These are phyloP conservation scores for Hippocampus barbouri DNA, from an alignment of 2,113 vertebrate species.

Conservation along the genomic window DNA sequence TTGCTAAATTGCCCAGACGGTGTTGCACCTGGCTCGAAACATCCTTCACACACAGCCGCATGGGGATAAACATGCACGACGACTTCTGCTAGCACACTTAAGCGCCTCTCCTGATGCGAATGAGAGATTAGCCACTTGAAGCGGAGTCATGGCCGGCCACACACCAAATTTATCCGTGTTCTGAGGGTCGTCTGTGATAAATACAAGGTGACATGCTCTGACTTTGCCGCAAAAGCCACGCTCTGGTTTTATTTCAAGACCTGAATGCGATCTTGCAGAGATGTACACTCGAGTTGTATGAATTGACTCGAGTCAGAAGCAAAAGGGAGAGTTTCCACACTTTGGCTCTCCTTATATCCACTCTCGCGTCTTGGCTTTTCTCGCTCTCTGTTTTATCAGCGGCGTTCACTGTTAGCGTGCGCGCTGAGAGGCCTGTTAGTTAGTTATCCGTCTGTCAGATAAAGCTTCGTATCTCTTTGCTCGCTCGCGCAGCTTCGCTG, in stretches of 20 bases:
- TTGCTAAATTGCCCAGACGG: background rate
- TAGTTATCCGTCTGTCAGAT: slow-evolving; percentile 56
- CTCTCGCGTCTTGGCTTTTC: slow-evolving; percentile 26
- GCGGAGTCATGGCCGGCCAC: slow-evolving; percentile 19
- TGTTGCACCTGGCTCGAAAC: slow-evolving; percentile 22
- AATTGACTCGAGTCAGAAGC: no score
- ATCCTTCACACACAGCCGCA: slow-evolving; percentile 27
- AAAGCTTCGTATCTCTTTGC: slow-evolving; percentile 47
- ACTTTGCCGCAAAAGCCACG: slow-evolving; percentile 10
- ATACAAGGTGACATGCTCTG: slow-evolving; percentile 11
- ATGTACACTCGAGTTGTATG: background rate
- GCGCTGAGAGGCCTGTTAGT: slow-evolving; percentile 61
- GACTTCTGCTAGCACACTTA: background rate
- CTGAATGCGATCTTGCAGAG: background rate
- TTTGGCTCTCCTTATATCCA: background rate
- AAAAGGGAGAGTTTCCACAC: no score
- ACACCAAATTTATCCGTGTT: slow-evolving; percentile 20
- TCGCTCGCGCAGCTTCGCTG: slow-evolving; percentile 30
- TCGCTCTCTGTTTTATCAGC: slow-evolving; percentile 46
- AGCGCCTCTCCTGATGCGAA: slow-evolving; percentile 22
- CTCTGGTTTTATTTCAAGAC: slow-evolving; percentile 21
- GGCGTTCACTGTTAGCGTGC: slow-evolving; percentile 47
- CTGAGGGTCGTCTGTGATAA: slow-evolving; percentile 15
- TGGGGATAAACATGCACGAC: slow-evolving; percentile 17
- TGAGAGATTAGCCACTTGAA: slow-evolving; percentile 36